A percentile compares a stretch with the other conserved stretches of the same genome.
Conservation (phyloP, 2,113 vertebrate species). For the Laticauda laticaudata region DNA sequence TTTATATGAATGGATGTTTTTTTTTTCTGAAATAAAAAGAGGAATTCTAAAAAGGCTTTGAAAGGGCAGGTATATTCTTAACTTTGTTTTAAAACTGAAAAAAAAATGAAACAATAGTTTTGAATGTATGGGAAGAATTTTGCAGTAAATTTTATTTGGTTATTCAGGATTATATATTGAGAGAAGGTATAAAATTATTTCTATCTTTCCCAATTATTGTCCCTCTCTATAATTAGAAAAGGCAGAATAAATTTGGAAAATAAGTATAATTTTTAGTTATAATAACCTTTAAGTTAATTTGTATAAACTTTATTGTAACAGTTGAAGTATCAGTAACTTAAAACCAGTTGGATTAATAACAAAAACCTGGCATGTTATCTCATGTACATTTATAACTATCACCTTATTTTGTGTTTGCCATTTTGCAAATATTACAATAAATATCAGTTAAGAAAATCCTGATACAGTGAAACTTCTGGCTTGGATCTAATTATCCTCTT, state of each 20-base stretch:
- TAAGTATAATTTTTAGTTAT: not conserved
- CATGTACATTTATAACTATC: not conserved
- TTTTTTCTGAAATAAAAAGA: not conserved
- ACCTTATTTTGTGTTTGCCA: not conserved
- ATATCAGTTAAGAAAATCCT: not conserved
- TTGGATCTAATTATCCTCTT: slow-evolving; percentile 8
- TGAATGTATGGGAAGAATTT: not conserved
- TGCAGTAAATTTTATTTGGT: not conserved
- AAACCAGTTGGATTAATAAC: not conserved
- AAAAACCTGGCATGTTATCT: not conserved
- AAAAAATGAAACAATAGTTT: not conserved
- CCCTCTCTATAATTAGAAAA: not conserved
- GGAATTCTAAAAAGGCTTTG: not conserved
- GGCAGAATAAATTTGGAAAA: not conserved
- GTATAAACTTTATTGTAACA: not conserved
- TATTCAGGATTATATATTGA: not conserved
- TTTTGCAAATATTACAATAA: not conserved
- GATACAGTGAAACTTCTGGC: not conserved
- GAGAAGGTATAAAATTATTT: not conserved
- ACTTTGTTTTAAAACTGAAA: not conserved
- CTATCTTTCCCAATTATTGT: not conserved
- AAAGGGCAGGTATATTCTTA: not conserved
- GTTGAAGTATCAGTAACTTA: not conserved
- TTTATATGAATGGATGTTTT: not conserved
- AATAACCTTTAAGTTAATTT: not conserved